Conservation (phyloP, 2,797 vertebrate species). For the Parauchenoglanis punctatus region DNA sequence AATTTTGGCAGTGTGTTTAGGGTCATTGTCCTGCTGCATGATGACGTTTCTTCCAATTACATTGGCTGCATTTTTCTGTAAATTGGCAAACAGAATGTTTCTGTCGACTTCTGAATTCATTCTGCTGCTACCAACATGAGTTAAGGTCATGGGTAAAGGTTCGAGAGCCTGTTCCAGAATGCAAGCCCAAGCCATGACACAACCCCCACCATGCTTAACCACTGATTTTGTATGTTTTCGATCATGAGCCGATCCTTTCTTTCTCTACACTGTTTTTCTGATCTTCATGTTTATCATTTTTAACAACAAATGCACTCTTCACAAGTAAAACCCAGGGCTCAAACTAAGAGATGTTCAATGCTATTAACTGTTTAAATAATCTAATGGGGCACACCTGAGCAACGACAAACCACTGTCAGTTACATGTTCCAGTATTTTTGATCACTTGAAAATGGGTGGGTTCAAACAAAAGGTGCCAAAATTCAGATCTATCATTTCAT, state of each 20-base stretch:
- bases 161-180: not conserved
- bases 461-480: not conserved
- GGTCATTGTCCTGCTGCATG: slow-evolving; percentile 3
- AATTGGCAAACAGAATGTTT: not conserved
- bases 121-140: not conserved
- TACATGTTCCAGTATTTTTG: not conserved
- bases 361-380: not conserved
- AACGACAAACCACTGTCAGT: too few relatives aligned
- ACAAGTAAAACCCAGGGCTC: not conserved
- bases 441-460: not conserved
- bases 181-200: not conserved
- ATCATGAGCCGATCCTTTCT: not conserved
- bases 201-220: not conserved
- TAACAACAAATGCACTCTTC: not conserved
- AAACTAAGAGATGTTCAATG: not conserved
- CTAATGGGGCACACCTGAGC: not conserved
- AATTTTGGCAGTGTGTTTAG: not conserved
- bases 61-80: not conserved
- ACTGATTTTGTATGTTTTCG: not conserved
- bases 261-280: not conserved
- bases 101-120: slow-evolving; percentile 3
- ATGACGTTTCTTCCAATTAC: not conserved
- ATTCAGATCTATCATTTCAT: too few relatives aligned
- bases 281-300: not conserved
- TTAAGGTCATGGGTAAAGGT: not conserved